A percentile compares a stretch with the other conserved stretches of the same genome.
Conservation (phyloP, 2,888 invertebrate species). For the Mythimna ferrago region DNA sequence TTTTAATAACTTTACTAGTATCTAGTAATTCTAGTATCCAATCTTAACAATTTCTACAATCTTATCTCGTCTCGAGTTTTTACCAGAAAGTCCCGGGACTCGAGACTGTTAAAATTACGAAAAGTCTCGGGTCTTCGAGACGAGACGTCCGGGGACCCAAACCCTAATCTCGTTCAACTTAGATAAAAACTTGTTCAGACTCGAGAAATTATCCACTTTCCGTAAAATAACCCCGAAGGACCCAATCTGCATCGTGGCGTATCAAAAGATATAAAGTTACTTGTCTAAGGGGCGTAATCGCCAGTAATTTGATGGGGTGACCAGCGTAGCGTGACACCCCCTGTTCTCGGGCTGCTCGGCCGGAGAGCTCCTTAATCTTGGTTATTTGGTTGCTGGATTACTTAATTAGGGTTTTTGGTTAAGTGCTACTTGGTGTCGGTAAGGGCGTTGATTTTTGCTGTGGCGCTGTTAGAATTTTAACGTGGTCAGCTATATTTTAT, state of each 20-base stretch:
- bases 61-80: too few relatives aligned
- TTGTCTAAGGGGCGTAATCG: conserved; percentile 48
- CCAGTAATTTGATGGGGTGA: conserved; percentile 55
- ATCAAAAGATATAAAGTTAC: conserved; percentile 50
- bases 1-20: too few relatives aligned
- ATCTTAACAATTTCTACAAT: too few relatives aligned
- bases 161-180: background rate
- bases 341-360: conserved; percentile 31
- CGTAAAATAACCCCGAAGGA: conserved; percentile 32
- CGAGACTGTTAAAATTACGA: too few relatives aligned
- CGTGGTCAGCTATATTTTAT: background rate
- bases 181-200: conserved; percentile 4
- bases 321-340: conserved; percentile 55
- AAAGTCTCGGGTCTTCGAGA: too few relatives aligned
- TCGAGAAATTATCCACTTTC: conserved; percentile 11
- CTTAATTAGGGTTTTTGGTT: conserved; percentile 53
- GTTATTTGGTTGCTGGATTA: conserved; percentile 45
- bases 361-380: conserved; percentile 57
- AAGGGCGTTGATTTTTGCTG: conserved; percentile 14
- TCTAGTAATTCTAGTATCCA: too few relatives aligned
- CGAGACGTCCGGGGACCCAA: too few relatives aligned
- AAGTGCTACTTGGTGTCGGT: conserved; percentile 19
- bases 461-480: background rate
- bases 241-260: conserved; percentile 54
- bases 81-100: too few relatives aligned